Percentiles rank a stretch among this genome's conserved stretches.
These are phyloP conservation scores for Oncorhynchus nerka DNA, from an alignment of 2,113 vertebrate genomes.

Conservation along the genomic window DNA sequence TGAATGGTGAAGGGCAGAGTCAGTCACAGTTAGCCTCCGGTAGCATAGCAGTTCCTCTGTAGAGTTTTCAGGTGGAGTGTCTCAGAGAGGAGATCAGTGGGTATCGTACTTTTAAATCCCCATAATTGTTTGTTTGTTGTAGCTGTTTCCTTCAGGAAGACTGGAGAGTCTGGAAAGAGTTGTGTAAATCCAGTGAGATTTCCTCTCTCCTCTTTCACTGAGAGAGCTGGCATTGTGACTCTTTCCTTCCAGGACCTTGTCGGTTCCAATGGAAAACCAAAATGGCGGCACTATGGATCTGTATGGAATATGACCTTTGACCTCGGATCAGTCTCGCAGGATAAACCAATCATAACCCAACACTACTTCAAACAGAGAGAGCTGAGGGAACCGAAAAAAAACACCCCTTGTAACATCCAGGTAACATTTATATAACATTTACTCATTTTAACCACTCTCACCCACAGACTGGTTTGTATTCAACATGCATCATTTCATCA, in stretches of 20 bases:
- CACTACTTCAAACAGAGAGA: not conserved
- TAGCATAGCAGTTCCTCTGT: constrained; percentile 19
- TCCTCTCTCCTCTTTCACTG: not conserved
- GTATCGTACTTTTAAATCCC: not conserved
- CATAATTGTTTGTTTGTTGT: constrained; percentile 15
- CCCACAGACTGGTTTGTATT: not conserved
- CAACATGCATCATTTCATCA: not conserved
- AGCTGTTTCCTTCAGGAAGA: constrained; percentile 20
- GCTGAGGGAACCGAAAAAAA: not conserved
- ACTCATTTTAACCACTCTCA: no score
- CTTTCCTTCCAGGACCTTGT: not conserved
- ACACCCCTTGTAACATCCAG: not conserved
- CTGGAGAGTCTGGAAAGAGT: not conserved
- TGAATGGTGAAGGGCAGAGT: constrained; percentile 35
- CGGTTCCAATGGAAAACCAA: not conserved
- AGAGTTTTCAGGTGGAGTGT: constrained; percentile 1
- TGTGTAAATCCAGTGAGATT: not conserved
- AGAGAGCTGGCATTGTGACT: no score
- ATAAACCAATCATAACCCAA: not conserved
- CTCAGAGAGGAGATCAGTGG: constrained; percentile 8
- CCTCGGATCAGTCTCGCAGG: not conserved
- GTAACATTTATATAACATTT: not conserved
- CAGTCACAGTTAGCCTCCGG: constrained; percentile 62
- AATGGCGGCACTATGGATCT: not conserved
- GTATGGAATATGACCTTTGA: not conserved